A percentile compares a stretch with the other conserved stretches of the same genome.
These are phyloP conservation scores for Apodemia duryi DNA, from an alignment of 2,888 invertebrate species.

Conservation along the genomic window DNA sequence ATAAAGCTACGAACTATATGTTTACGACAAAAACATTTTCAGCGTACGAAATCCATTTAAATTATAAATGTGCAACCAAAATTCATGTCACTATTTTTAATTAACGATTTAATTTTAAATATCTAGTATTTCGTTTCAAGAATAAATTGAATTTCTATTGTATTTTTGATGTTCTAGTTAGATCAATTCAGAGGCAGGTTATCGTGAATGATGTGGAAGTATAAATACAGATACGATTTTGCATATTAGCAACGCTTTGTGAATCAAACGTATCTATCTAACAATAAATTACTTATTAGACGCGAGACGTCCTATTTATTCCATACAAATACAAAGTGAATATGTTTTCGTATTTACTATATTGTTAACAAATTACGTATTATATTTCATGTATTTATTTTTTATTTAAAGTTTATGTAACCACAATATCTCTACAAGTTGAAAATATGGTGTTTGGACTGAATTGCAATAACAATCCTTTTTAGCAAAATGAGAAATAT, in stretches of 20 bases:
- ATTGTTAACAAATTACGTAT: too few relatives aligned
- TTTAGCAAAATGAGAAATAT: too few relatives aligned
- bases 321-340: not conserved
- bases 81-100: conserved; percentile 20
- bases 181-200: not conserved
- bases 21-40: too few relatives aligned
- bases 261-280: conserved; percentile 16
- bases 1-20: too few relatives aligned
- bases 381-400: too few relatives aligned
- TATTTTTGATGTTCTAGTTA: conserved; percentile 5
- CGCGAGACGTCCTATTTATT: not conserved
- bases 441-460: too few relatives aligned
- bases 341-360: not conserved
- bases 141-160: conserved; percentile 4
- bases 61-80: not conserved
- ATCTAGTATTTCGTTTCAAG: not conserved
- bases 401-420: too few relatives aligned
- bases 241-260: conserved; percentile 23
- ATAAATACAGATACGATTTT: conserved; percentile 22
- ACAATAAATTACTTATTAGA: conserved; percentile 16
- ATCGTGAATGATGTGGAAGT: conserved; percentile 3
- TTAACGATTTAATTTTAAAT: conserved; percentile 13
- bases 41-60: too few relatives aligned
- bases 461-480: too few relatives aligned
- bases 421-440: too few relatives aligned